phyloP scores from a whole-genome alignment of 1,140 invertebrate species.

The Listronotus oregonensis region DNA sequence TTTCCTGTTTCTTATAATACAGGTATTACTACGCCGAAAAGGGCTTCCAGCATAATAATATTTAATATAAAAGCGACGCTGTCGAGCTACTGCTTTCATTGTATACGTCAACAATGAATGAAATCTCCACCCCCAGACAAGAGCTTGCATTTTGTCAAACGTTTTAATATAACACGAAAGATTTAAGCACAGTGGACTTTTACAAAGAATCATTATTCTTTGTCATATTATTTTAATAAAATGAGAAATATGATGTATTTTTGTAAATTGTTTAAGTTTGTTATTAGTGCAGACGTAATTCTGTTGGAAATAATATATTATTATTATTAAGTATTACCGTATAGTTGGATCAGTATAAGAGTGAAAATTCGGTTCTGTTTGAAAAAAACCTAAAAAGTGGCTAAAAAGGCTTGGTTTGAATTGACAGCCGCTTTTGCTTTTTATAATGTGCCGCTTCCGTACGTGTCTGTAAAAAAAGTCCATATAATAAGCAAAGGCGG shows the following conservation, averaged over 20 bases:
- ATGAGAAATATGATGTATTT: conserved; percentile 1
- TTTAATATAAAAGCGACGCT: conserved; percentile 30
- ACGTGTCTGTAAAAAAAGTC: too few relatives aligned
- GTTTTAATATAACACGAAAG: conserved; percentile 32
- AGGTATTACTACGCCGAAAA: conserved; percentile 13
- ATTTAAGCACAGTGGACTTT: conserved; percentile 23
- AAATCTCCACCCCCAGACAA: conserved; percentile 16
- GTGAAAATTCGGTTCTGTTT: too few relatives aligned
- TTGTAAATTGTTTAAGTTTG: background rate
- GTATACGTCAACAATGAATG: conserved; percentile 24
- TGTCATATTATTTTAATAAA: conserved; percentile 24
- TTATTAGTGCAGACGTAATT: too few relatives aligned
- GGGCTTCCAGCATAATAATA: conserved; percentile 22
- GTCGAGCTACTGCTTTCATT: conserved; percentile 27
- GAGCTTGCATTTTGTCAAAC: conserved; percentile 30
- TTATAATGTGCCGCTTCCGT: too few relatives aligned
- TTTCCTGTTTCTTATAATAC: background rate
- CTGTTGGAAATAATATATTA: too few relatives aligned
- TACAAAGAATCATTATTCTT: conserved; percentile 27
- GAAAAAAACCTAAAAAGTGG: too few relatives aligned
- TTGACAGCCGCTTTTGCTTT: too few relatives aligned
- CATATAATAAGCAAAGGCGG: too few relatives aligned
- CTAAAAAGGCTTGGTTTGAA: too few relatives aligned
- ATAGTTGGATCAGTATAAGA: too few relatives aligned
- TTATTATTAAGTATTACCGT: too few relatives aligned